Evolutionary conservation across 2,888 invertebrate genomes (phyloP), one percentile per base, ranked within the genome.

Genomic region (Willowsia nigromaculata): DNA sequence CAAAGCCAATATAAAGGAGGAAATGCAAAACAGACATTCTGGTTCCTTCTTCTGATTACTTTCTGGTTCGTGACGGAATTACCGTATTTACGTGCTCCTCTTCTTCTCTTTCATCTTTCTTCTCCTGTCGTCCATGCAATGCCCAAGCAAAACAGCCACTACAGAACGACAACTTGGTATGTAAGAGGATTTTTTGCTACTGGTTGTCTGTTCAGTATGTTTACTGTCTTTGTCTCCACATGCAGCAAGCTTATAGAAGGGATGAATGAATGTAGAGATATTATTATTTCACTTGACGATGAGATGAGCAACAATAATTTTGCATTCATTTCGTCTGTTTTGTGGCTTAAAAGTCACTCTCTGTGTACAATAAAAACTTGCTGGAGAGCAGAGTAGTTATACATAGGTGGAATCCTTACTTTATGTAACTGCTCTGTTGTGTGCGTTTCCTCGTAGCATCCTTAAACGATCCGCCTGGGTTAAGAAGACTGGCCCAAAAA

Each of bases 41-140:
- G n/a, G 47, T 76, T 50, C 13, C 50, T 76, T 50, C 76, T 50
- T n/a, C 76, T 76, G 22, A 76, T 76, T 76, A n/a, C 76, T 5
- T 76, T 76, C 50, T 76, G 76, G 76, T 47, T 76, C 76, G 76
- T 76, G 76, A 76, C 76, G 50, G 76, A 76, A 76, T 76, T 76
- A 76, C 47, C 47, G 76, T 76, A 76, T 76, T 76, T 74, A 25
- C 76, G 30, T 27, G 76, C 27, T 76, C 76, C 27, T 25, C 47
- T 50, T 22, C 43, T 71, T 40, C 27, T 27, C 50, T 4, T 27
- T n/a, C n/a, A n/a, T n/a, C n/a, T n/a, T n/a, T 25, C 47, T 50
- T 22, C 43, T 71, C 22, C 27, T 27, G 27, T 4, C n/a, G 50
- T 27, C 30, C 76, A 47, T 33, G 15, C 15, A 11, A 37, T 15